Conservation (phyloP, 2,888 invertebrate genomes). For the Loripinus fragilis region DNA sequence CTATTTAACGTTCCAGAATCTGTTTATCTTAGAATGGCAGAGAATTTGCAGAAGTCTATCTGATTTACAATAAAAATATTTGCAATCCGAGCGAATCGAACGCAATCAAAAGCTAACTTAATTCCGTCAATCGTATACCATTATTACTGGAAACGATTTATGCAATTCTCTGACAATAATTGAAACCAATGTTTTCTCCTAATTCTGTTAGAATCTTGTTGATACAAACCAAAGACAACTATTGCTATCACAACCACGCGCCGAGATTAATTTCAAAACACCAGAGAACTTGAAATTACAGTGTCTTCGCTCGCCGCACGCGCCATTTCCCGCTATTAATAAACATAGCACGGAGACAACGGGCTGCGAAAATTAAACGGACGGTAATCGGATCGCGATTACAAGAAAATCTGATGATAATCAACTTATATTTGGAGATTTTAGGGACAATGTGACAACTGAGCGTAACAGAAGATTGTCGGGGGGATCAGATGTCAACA, state of each 20-base stretch:
- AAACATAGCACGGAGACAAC: slow-evolving; percentile 47
- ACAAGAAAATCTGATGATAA: slow-evolving; percentile 15
- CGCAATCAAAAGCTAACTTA: slow-evolving; percentile 60
- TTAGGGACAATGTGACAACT: slow-evolving; percentile 6
- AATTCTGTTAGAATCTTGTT: slow-evolving; percentile 59
- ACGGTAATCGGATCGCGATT: slow-evolving; percentile 32
- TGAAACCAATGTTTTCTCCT: slow-evolving; percentile 59
- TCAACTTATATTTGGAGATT: slow-evolving; percentile 20
- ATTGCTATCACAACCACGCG: slow-evolving; percentile 55
- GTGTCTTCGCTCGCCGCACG: slow-evolving; percentile 29
- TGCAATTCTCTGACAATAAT: slow-evolving; percentile 60
- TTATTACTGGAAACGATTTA: slow-evolving; percentile 59
- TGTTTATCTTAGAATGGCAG: slow-evolving; percentile 53
- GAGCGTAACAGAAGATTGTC: neutral
- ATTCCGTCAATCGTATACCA: slow-evolving; percentile 55
- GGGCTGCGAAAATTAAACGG: slow-evolving; percentile 36
- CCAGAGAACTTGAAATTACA: slow-evolving; percentile 55
- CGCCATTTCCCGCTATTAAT: slow-evolving; percentile 42
- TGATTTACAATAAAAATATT: slow-evolving; percentile 66
- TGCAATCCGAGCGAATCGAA: slow-evolving; percentile 54
- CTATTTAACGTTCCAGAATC: slow-evolving; percentile 47
- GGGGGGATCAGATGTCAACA: slow-evolving; percentile 4
- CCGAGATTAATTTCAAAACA: slow-evolving; percentile 57
- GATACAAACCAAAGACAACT: slow-evolving; percentile 62
- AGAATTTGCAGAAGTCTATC: slow-evolving; percentile 57